Evolutionary conservation across 2,113 vertebrate genomes (phyloP), one percentile per base, ranked within the genome.

Genomic region (Cyanocitta stelleri): DNA sequence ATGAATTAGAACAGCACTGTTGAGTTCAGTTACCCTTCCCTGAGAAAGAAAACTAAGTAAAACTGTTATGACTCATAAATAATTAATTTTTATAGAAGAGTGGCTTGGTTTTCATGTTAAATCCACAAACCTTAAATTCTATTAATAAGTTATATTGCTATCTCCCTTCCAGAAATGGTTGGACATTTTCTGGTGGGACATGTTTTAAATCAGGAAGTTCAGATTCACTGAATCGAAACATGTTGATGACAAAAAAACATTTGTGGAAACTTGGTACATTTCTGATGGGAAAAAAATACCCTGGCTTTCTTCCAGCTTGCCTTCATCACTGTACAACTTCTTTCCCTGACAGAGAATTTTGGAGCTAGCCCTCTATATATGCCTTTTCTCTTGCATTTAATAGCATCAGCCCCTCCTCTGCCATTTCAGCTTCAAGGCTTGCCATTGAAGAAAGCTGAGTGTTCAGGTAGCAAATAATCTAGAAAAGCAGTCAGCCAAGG

Each of bases 1-100:
- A 46, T 76, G 71, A 92, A 88, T 91, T 95, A 72, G 74, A 97
- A 97, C 85, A 96, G 64, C 87, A 93, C 49, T 91, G 54, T 85
- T 94, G 91, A 96, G 87, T 95, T 94, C 85, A 96, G 83, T 93
- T 97, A 54, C 83, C 71, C 91, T 93, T 93, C 75, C 75, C 58
- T 89, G 93, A 90, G 41, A 93, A 69, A 49, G 0, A 8, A 91
- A 93, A 66, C 20, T 11, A 79, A 68, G 51, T 35, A 69, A 72
- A 88, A 83, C 10, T 71, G 18, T 73, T 86, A 46, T 27, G 35
- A 80, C 18, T 94, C 51, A 83, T 69, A 88, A 88, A 86, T 80
- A 54, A 80, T 80, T 77, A 63, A 81, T 83, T 92, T 95, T 85
- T 79, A 35, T 63, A 51, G 49, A 83, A 67, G 39, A 87, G 15